phyloP scores from a whole-genome alignment of 92 coral and sea anemone genomes.

The Parazoanthus darwini region DNA sequence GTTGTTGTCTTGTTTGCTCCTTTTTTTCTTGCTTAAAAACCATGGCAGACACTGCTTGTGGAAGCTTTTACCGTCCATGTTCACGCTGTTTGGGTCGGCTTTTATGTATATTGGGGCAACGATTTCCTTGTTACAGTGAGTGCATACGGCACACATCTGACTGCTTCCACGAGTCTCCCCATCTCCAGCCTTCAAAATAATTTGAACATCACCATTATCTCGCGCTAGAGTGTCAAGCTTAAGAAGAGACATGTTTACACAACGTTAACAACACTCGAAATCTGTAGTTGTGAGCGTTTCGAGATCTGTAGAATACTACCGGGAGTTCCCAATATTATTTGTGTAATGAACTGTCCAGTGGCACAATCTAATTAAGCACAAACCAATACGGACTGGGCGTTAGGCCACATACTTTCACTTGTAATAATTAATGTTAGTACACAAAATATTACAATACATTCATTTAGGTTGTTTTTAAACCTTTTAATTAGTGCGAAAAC shows the following conservation, averaged over 20 bases:
- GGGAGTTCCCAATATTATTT: neutral
- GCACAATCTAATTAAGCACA: neutral
- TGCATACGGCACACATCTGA: constrained; percentile 78
- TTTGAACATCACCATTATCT: constrained; percentile 83
- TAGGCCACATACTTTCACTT: constrained; percentile 21
- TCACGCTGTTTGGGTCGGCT: constrained; percentile 75
- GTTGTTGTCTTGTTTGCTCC: constrained; percentile 64
- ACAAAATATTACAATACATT: neutral
- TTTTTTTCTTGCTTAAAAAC: constrained; percentile 60
- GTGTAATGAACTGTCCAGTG: neutral
- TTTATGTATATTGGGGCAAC: constrained; percentile 78
- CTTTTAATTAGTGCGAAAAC: neutral
- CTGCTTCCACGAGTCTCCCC: constrained; percentile 42
- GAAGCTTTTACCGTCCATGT: constrained; percentile 53
- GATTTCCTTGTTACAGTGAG: constrained; percentile 89
- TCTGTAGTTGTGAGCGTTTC: neutral
- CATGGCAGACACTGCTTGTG: constrained; percentile 41
- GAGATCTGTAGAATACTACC: neutral
- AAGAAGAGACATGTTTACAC: constrained; percentile 8
- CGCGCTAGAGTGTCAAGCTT: constrained; percentile 46
- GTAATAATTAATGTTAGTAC: neutral
- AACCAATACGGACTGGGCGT: constrained; percentile 1
- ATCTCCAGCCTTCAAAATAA: constrained; percentile 75
- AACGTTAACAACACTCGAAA: neutral
- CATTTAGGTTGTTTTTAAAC: constrained; percentile 2